A percentile compares a stretch with the other conserved stretches of the same genome.
These are phyloP conservation scores for Prunella himalayana DNA, from an alignment of 2,113 vertebrate genomes.

Conservation along the genomic window DNA sequence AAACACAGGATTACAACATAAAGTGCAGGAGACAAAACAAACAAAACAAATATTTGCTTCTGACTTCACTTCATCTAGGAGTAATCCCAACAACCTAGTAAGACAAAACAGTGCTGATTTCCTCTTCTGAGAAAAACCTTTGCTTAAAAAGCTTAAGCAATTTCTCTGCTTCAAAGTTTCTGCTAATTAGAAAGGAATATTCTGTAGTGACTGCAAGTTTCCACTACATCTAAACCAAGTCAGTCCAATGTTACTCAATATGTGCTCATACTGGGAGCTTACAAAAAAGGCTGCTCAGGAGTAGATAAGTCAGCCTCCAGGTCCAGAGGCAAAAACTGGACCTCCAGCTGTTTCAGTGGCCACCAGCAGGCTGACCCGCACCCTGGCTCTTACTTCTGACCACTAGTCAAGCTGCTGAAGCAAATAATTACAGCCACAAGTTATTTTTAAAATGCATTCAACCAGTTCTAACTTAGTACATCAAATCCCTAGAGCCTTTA, in stretches of 20 bases:
- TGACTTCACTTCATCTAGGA: background rate
- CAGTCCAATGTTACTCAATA: background rate
- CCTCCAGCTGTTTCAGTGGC: background rate
- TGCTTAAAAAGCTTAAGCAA: background rate
- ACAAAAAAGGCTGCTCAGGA: background rate
- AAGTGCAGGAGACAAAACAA: background rate
- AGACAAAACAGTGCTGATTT: background rate
- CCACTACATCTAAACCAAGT: background rate
- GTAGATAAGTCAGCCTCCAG: background rate
- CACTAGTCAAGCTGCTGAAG: background rate
- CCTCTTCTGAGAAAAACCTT: background rate
- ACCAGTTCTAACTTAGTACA: background rate
- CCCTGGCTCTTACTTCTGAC: background rate
- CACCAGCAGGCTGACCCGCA: background rate
- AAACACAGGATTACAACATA: background rate
- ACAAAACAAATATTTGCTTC: background rate
- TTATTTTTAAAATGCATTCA: conserved; percentile 19
- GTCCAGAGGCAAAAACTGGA: background rate
- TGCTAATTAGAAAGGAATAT: background rate
- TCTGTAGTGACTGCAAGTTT: background rate
- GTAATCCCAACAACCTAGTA: background rate
- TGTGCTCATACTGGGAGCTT: background rate
- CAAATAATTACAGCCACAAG: background rate
- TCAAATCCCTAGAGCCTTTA: background rate
- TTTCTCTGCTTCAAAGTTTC: background rate